Conservation (phyloP, 2,888 invertebrate species). For the Trissoscelio sp. region DNA sequence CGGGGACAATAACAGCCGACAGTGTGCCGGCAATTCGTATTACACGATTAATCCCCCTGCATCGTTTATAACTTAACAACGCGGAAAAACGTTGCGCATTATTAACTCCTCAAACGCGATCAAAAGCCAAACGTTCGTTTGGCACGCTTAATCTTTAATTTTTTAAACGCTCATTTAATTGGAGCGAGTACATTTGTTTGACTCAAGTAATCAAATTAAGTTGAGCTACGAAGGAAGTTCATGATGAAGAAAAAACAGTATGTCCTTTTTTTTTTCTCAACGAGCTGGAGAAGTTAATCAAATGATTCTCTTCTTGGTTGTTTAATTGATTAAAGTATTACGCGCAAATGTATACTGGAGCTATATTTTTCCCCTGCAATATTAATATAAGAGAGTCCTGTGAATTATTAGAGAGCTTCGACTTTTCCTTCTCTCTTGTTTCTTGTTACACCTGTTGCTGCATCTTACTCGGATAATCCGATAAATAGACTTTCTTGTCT, state of each 20-base stretch:
- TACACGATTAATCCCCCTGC: conserved; percentile 32
- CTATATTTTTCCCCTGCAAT: no score
- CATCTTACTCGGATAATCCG: neutral
- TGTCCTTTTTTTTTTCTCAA: no score
- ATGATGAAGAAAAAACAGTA: no score
- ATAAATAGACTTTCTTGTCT: conserved; percentile 1
- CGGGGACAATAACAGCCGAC: conserved; percentile 26
- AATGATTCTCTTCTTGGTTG: no score
- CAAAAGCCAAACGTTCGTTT: neutral
- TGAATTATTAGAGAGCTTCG: neutral
- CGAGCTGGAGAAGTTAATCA: no score
- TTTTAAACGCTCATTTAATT: neutral
- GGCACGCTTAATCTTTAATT: neutral
- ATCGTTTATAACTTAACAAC: conserved; percentile 20
- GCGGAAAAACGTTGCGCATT: conserved; percentile 16
- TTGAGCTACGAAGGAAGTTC: no score
- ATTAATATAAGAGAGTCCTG: no score
- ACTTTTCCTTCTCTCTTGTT: neutral
- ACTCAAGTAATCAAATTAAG: no score
- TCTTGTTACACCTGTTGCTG: neutral
- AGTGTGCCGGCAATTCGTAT: conserved; percentile 4
- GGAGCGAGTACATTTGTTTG: no score
- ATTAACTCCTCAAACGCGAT: conserved; percentile 12
- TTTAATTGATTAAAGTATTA: no score
- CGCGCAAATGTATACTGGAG: no score